A percentile compares a stretch with the other conserved stretches of the same genome.
These are phyloP conservation scores for Molorchus minor DNA, from an alignment of 2,888 invertebrate species.

Conservation along the genomic window DNA sequence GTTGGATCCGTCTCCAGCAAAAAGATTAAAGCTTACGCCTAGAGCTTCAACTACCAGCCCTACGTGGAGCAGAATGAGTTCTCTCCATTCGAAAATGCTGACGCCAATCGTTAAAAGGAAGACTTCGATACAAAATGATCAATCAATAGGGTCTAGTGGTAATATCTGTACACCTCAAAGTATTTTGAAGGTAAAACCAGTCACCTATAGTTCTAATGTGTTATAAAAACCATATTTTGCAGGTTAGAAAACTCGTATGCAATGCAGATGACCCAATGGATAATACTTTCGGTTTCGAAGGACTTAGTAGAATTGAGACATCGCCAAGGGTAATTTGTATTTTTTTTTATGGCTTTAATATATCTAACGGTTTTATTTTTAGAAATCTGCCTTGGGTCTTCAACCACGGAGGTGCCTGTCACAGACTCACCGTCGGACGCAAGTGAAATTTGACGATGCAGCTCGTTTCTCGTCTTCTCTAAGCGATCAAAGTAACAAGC, in stretches of 20 bases:
- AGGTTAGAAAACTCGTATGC: slow-evolving; percentile 26
- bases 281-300: slow-evolving; percentile 2
- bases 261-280: neutral
- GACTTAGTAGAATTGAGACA: slow-evolving; percentile 1
- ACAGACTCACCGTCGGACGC: slow-evolving; percentile 38
- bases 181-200: slow-evolving; percentile 68
- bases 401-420: slow-evolving; percentile 48
- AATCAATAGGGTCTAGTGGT: neutral
- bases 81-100: slow-evolving; percentile 59
- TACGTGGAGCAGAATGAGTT: slow-evolving; percentile 8
- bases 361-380: slow-evolving; percentile 19
- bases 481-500: slow-evolving; percentile 31
- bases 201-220: slow-evolving; percentile 6
- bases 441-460: slow-evolving; percentile 41
- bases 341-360: too few species aligned
- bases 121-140: slow-evolving; percentile 43
- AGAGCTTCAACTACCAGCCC: slow-evolving; percentile 35
- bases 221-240: neutral
- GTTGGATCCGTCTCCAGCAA: slow-evolving; percentile 40
- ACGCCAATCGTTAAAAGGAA: slow-evolving; percentile 68
- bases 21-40: slow-evolving; percentile 49
- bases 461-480: slow-evolving; percentile 36
- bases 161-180: slow-evolving; percentile 69
- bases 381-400: slow-evolving; percentile 41
- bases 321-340: slow-evolving; percentile 14